Evolutionary conservation across 37 sponge, comb jelly and placozoan genomes (phyloP).

Genomic region (Axinella damicornis): DNA sequence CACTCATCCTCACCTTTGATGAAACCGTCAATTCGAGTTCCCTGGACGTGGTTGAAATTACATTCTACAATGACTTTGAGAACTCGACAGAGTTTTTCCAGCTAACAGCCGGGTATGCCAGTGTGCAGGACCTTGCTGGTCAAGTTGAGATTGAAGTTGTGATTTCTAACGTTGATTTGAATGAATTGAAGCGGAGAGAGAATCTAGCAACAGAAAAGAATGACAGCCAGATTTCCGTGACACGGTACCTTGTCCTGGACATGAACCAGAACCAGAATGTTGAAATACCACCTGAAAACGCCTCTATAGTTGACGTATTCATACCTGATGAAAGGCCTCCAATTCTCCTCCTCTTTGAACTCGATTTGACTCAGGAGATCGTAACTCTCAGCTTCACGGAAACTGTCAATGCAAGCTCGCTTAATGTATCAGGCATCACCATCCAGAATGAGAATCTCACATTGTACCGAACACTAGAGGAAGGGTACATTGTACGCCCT

Average conservation of each 20-base stretch:
- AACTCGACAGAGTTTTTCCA: slow-evolving; percentile 53
- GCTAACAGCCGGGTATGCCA: slow-evolving; percentile 52
- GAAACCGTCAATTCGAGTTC: slow-evolving; percentile 84
- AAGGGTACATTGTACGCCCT: slow-evolving; percentile 58
- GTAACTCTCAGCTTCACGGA: slow-evolving; percentile 85
- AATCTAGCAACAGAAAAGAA: slow-evolving; percentile 45
- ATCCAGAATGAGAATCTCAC: slow-evolving; percentile 50
- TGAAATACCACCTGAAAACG: slow-evolving; percentile 35
- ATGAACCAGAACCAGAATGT: slow-evolving; percentile 84
- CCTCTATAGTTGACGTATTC: slow-evolving; percentile 38
- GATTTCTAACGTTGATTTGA: slow-evolving; percentile 82
- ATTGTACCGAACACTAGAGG: slow-evolving; percentile 19
- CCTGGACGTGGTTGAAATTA: slow-evolving; percentile 59
- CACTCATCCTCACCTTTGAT: slow-evolving; percentile 83
- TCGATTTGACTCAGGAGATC: slow-evolving; percentile 74
- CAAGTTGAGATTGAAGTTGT: slow-evolving; percentile 57
- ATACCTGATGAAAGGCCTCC: slow-evolving; percentile 66
- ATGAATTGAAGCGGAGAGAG: slow-evolving; percentile 86
- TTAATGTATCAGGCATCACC: slow-evolving; percentile 60
- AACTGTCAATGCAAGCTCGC: slow-evolving; percentile 77
- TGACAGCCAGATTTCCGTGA: slow-evolving; percentile 65
- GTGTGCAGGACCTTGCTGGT: slow-evolving; percentile 52
- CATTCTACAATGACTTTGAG: slow-evolving; percentile 24
- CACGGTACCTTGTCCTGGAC: slow-evolving; percentile 65
- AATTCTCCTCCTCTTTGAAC: slow-evolving; percentile 49